Base-by-base conservation (phyloP, 2,113 vertebrate species). In the Felis catus region DNA sequence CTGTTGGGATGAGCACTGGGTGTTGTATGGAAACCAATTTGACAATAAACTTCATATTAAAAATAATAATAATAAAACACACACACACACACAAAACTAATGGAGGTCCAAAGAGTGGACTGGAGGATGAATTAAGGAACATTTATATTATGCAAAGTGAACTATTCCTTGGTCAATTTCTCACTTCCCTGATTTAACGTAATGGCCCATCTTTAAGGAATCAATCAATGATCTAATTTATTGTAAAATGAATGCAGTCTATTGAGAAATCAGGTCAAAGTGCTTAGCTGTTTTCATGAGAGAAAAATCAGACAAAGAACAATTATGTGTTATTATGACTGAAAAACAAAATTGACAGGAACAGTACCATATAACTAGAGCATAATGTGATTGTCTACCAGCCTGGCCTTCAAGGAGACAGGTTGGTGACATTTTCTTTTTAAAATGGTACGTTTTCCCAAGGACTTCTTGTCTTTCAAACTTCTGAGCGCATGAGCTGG, bases 151-250 rank as follows among this genome's bases (percentile, higher is more conserved):
- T n/a, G n/a, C 19, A 89, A 71, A 92, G 78, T 58, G 31, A 96
- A 68, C 9, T 25, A 5, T 85, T 94, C 65, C 63, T 94, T 71
- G 71, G 79, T n/a, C 18, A 85, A 25, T 85, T 84, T 92, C 41
- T 89, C 89, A 85, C 21, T 79, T 94, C 33, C 68, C 66, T 92
- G 55, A 85, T 89, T 92, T 82, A 61, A 63, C 41, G 58, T 39
- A 90, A 81, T 63, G 19, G 27, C 4, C 16, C 25, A 61, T 82
- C 66, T 82, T 91, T 89, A 80, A 81, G 71, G 63, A 89, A 91
- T 92, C 83, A 45, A 36, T 80, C 39, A 74, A 14, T 55, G 29
- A 73, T 73, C 45, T 73, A 74, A 61, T 63, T 53, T 51, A 84
- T 85, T 94, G 92, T 92, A 68, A 91, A 91, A 94, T 70, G 13